Evolutionary conservation across 2,888 invertebrate species (phyloP).

Genomic region (Drosophila flavopinicola): DNA sequence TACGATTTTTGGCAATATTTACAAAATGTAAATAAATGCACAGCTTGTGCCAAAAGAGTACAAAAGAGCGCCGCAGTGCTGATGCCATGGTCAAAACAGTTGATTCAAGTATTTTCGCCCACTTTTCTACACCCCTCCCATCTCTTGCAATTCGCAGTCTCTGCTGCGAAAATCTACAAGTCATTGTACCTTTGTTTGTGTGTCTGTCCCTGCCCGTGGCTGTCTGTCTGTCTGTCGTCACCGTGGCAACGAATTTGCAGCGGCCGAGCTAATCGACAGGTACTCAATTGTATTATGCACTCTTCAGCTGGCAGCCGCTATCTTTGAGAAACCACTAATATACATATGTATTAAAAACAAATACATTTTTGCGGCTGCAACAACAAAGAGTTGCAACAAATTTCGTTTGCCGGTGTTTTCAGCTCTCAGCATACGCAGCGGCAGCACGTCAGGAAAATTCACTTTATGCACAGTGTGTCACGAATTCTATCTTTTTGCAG

Average conservation of each 20-base stretch:
- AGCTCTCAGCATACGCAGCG: neutral
- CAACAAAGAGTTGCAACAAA: constrained; percentile 41
- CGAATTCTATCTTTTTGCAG: neutral
- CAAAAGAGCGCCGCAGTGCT: neutral
- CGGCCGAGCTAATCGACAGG: neutral
- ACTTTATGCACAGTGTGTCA: neutral
- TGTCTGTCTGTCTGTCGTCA: constrained; percentile 4
- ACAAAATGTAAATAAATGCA: constrained; percentile 39
- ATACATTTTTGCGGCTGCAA: constrained; percentile 29
- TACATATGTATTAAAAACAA: constrained; percentile 13
- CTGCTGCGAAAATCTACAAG: constrained; percentile 71
- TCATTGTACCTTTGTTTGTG: constrained; percentile 67
- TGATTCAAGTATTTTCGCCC: constrained; percentile 4
- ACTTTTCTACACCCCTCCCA: neutral
- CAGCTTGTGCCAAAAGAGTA: constrained; percentile 44
- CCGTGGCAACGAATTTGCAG: constrained; percentile 30
- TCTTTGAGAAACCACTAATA: neutral
- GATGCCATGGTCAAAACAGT: constrained; percentile 14
- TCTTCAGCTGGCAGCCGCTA: neutral
- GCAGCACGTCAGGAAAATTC: neutral
- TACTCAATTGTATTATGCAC: constrained; percentile 2
- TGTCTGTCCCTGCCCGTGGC: constrained; percentile 15
- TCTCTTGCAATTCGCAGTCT: constrained; percentile 9
- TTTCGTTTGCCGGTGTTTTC: constrained; percentile 59
- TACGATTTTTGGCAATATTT: constrained; percentile 56